These are phyloP conservation scores for Meda fulgida DNA, from an alignment of 2,797 vertebrate species.

Conservation along the genomic window DNA sequence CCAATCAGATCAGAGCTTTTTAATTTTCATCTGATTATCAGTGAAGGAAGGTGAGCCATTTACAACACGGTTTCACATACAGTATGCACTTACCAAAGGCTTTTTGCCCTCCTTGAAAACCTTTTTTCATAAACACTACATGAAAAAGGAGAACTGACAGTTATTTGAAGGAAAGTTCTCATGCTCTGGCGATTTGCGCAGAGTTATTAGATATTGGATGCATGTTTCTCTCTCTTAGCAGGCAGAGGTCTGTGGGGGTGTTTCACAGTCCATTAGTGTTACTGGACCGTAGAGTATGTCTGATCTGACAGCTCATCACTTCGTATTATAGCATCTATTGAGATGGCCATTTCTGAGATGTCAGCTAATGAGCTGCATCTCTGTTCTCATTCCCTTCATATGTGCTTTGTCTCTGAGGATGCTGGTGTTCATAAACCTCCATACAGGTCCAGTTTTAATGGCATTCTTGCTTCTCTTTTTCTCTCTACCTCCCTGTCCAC, in stretches of 20 bases:
- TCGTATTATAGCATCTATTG: constrained; percentile 17
- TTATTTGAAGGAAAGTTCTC: constrained; percentile 1
- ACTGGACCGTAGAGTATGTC: constrained; percentile 11
- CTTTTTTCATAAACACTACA: background rate
- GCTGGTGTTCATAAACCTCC: constrained; percentile 22
- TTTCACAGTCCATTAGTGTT: constrained; percentile 46
- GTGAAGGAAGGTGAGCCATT: background rate
- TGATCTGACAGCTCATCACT: constrained; percentile 34
- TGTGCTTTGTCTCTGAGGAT: background rate
- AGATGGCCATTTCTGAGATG: constrained; percentile 16
- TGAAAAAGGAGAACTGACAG: constrained; percentile 8
- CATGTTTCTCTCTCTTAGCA: constrained; percentile 3
- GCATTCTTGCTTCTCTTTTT: background rate
- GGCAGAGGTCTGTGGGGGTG: background rate
- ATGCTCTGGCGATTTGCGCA: constrained; percentile 6
- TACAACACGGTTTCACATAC: background rate
- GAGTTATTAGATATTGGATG: constrained; percentile 35
- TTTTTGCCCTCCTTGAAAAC: background rate
- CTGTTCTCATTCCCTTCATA: background rate
- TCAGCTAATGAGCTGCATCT: constrained; percentile 22
- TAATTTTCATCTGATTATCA: background rate
- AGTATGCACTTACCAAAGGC: background rate
- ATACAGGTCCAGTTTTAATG: background rate
- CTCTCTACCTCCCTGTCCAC: constrained; percentile 31
- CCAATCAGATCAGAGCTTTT: background rate